Evolutionary conservation across 2,797 vertebrate species (phyloP).

Genomic region (Hemitrygon akajei): DNA sequence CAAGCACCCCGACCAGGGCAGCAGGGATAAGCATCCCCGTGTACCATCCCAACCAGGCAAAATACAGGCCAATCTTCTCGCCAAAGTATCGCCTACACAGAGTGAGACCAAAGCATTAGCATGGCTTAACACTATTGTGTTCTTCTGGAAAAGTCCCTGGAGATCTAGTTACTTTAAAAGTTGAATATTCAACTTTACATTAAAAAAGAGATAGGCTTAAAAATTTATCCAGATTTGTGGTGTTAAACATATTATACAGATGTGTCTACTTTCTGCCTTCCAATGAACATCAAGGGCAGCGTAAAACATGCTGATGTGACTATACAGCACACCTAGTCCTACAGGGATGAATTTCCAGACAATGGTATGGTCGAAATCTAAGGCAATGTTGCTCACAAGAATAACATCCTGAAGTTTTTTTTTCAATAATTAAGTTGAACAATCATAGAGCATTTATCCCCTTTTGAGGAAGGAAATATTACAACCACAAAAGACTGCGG

Average conservation of each 20-base stretch:
- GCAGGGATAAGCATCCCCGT: conserved; percentile 97
- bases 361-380: neutral
- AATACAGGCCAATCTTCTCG: conserved; percentile 96
- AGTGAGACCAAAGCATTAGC: conserved; percentile 42
- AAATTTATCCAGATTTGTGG: too few species aligned
- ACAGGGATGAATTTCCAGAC: too few species aligned
- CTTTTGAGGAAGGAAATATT: too few species aligned
- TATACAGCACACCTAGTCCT: too few species aligned
- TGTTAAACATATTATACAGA: too few species aligned
- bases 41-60: conserved; percentile 98
- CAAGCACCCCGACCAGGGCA: conserved; percentile 87
- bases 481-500: neutral
- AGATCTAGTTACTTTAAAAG: neutral
- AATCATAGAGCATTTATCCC: neutral
- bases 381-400: neutral
- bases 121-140: neutral
- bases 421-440: neutral
- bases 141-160: neutral
- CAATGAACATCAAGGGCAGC: too few species aligned
- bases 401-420: too few species aligned
- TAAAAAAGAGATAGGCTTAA: neutral
- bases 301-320: too few species aligned
- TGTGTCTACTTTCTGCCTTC: too few species aligned
- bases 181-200: neutral
- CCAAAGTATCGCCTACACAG: conserved; percentile 84